These are phyloP conservation scores for Frankliniella intonsa DNA, from an alignment of 2,888 invertebrate species.

Conservation along the genomic window DNA sequence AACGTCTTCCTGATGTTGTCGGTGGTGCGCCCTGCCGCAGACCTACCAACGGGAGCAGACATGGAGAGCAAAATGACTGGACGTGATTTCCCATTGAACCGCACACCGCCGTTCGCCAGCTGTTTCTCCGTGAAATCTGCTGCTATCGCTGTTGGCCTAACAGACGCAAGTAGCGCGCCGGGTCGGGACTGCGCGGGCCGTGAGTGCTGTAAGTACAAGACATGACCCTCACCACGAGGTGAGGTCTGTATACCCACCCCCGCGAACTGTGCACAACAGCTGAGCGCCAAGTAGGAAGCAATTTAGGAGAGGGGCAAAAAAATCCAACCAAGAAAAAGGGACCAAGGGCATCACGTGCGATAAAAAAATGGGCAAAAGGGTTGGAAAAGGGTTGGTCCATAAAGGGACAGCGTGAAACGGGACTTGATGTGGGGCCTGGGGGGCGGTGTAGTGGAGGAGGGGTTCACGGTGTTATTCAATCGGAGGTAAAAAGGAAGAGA, in stretches of 20 bases:
- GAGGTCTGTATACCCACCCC: too few species aligned
- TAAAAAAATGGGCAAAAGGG: slow-evolving; percentile 14
- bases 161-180: not conserved
- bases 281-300: slow-evolving; percentile 12
- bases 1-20: too few species aligned
- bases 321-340: not conserved
- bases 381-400: not conserved
- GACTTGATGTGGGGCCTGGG: not conserved
- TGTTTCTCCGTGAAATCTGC: slow-evolving; percentile 1
- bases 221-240: too few species aligned
- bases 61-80: too few species aligned
- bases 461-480: slow-evolving; percentile 15
- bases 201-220: too few species aligned
- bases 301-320: not conserved
- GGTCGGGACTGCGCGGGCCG: not conserved
- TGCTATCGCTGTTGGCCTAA: not conserved
- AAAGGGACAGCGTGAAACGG: not conserved
- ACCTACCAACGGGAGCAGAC: too few species aligned
- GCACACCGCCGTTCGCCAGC: too few species aligned
- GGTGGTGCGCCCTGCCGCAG: too few species aligned
- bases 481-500: not conserved
- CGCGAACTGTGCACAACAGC: not conserved
- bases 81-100: too few species aligned
- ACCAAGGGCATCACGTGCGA: not conserved
- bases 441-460: not conserved